Evolutionary conservation across 2,113 vertebrate species (phyloP).

Genomic region (Leptobrachium ailaonicum): DNA sequence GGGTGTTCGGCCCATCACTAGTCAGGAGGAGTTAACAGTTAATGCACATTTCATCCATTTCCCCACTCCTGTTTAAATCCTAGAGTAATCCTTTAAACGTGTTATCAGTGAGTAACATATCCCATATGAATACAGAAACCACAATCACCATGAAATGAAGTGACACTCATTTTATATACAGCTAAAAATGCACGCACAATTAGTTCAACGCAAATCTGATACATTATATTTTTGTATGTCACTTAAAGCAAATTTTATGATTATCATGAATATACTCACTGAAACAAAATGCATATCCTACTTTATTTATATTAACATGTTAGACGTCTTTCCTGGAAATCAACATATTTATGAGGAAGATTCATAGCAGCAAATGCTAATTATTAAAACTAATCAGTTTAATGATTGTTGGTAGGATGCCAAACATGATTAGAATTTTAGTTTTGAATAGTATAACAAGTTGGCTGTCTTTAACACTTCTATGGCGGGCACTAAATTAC

Average conservation of each 20-base stretch:
- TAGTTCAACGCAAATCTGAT: neutral
- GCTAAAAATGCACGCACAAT: conserved; percentile 39
- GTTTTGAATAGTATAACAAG: conserved; percentile 70
- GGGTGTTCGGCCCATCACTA: no score
- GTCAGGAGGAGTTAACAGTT: no score
- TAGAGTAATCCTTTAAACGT: no score
- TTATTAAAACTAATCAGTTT: conserved; percentile 86
- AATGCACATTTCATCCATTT: no score
- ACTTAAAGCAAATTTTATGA: conserved; percentile 13
- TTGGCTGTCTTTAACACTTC: conserved; percentile 65
- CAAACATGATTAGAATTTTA: conserved; percentile 73
- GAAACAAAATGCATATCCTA: conserved; percentile 73
- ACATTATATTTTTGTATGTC: conserved; percentile 16
- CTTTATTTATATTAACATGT: conserved; percentile 73
- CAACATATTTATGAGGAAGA: conserved; percentile 79
- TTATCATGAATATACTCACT: conserved; percentile 63
- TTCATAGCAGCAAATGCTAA: conserved; percentile 79
- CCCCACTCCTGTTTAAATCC: no score
- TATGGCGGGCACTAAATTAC: no score
- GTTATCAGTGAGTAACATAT: neutral
- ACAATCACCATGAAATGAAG: neutral
- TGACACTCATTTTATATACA: neutral
- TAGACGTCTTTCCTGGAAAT: conserved; percentile 77
- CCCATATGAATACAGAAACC: neutral
- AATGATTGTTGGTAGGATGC: conserved; percentile 75